Base-by-base conservation (phyloP, 23 tunicate species). In the Aplidium turbinatum region DNA sequence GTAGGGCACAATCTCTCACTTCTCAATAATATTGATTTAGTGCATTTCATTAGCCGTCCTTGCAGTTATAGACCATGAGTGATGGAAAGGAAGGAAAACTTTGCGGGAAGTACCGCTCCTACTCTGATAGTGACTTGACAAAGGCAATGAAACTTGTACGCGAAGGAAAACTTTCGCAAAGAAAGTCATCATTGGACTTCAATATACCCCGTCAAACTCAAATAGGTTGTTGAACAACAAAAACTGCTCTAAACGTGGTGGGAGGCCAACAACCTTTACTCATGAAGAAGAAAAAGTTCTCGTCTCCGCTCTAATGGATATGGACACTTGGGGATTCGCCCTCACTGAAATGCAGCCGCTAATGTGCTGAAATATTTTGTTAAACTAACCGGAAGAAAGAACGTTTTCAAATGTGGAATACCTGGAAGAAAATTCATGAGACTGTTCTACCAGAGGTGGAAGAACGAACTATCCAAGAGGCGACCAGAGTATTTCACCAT, bases 391-490 rank as follows among this genome's bases (percentile, higher is more conserved):
- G 60, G 60, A 11, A 54, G 60, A 54, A 11, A 54, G 60, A 54
- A 54, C 60, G 23, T 25, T n/a, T 54, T 54, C 22, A 54, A 54
- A 54, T 22, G 21, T 13, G 60, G 60, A 5, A n/a, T 54, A 5
- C 22, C 23, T 54, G 60, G 60, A 22, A 54, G 60, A 54, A 54
- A 54, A 54, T 54, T 54, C 21, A 54, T n/a, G 60, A 54, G n/a
- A 25, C 21, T n/a, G n/a, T 54, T 54, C 22, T n/a, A 54, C 22
- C 24, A 22, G 21, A 54, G 60, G 21, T 54, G 60, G 60, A 54
- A 54, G 23, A 13, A 54, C 6, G 22, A 54, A 11, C 60, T 54
- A 11, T 4, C 24, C 21, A n/a, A n/a, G n/a, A n/a, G n/a, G n/a
- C n/a, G n/a, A n/a, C 60, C 60, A 6, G 60, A 54, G 21, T 25